Base-by-base conservation (phyloP, 2,888 invertebrate genomes). In the Campopleginae sp. region DNA sequence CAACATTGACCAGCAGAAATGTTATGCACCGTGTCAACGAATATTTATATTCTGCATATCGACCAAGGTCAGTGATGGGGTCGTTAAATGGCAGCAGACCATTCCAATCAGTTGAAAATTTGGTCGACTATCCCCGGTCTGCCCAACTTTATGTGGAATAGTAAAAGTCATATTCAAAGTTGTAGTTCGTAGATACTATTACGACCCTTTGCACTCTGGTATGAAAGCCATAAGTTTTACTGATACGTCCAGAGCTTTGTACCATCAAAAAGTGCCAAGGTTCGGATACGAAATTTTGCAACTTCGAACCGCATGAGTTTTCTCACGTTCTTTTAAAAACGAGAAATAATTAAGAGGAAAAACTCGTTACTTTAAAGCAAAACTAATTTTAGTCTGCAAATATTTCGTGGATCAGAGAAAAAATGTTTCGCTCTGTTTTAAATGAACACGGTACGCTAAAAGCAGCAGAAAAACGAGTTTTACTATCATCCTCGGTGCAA, bases 391-490 rank as follows among this genome's bases (percentile, higher is more conserved):
- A 14, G 14, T 27, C 5, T 4, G 27, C 12, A 4, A 58, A 27
- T 58, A 14, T 14, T 27, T 14, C 2, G 5, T 14, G 27, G 8
- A 27, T 5, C 19, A 14, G 58, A 14, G 27, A 58, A 27, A 7
- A 70, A 19, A 44, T 27, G 46, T n/a, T 66, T 33, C 19, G 5
- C 42, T 38, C 42, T 23, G 19, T n/a, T n/a, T 7, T 44, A 46
- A n/a, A 63, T 48, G 7, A 31, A 12, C 58, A 17, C 19, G 27
- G 63, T 48, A 38, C 48, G 23, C 23, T 46, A 23, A 58, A 46
- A 10, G 23, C 33, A 61, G 48, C 61, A 38, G 42, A 27, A 63
- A 42, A 46, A 17, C 8, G 61, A 81, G 33, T 68, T 76, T 70
- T 76, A 14, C 7, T 27, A n/a, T 17, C 51, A 31, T 31, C 14